Evolutionary conservation across 2,113 vertebrate species (phyloP).

Genomic region (mouse (Mus musculus)): GRCm39 chr14:4234001-4234500

Average conservation of each 20-base stretch:
- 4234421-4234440: background rate
- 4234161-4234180: background rate
- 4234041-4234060: background rate
- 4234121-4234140: background rate
- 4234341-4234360: background rate
- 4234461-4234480: background rate
- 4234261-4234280: background rate
- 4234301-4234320: background rate
- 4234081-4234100: background rate
- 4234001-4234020: background rate
- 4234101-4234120: background rate
- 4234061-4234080: background rate
- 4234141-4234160: background rate
- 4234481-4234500: background rate
- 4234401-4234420: background rate
- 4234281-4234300: background rate
- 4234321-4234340: background rate
- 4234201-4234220: background rate
- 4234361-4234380: background rate
- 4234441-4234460: background rate
- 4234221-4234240: background rate
- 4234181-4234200: background rate
- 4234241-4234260: background rate
- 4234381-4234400: background rate
- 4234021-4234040: background rate